phyloP scores from a whole-genome alignment of 1,140 invertebrate genomes.

The Belonocnema kinseyi region DNA sequence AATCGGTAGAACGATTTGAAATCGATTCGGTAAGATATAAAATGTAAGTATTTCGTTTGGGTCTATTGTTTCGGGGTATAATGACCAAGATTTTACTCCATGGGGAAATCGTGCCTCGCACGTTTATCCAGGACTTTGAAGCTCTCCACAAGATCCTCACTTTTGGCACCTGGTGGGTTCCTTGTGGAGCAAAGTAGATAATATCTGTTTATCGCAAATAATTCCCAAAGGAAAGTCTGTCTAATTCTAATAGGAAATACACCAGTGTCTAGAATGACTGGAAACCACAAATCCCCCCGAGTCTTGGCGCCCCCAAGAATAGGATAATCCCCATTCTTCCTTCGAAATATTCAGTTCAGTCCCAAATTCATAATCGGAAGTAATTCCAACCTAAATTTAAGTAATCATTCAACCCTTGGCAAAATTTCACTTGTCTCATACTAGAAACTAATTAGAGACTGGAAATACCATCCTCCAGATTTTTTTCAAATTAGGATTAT shows the following conservation, averaged over 20 bases:
- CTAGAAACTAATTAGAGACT: too few species aligned
- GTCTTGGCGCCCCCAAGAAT: not conserved
- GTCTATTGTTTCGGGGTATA: not conserved
- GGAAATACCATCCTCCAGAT: too few species aligned
- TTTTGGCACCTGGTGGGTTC: constrained; percentile 5
- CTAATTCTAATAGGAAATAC: constrained; percentile 32
- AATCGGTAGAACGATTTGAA: too few species aligned
- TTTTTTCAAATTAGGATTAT: too few species aligned
- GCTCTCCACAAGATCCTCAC: not conserved
- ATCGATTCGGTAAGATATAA: too few species aligned
- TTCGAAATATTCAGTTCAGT: constrained; percentile 27
- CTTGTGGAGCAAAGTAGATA: constrained; percentile 18
- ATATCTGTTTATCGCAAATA: constrained; percentile 42
- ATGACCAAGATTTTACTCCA: not conserved
- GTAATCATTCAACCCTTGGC: too few species aligned
- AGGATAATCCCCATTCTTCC: constrained; percentile 28
- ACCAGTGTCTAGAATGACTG: not conserved
- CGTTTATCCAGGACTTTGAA: constrained; percentile 37
- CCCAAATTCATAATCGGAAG: not conserved
- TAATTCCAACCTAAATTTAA: too few species aligned
- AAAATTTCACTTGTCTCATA: too few species aligned
- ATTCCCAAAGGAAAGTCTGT: constrained; percentile 33
- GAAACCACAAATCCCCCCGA: constrained; percentile 14
- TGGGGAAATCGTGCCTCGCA: constrained; percentile 28
- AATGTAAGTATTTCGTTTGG: not conserved